Evolutionary conservation across 2,113 vertebrate species (phyloP), one percentile per base, ranked within the genome.

Genomic region (Acanthisitta chloris): DNA sequence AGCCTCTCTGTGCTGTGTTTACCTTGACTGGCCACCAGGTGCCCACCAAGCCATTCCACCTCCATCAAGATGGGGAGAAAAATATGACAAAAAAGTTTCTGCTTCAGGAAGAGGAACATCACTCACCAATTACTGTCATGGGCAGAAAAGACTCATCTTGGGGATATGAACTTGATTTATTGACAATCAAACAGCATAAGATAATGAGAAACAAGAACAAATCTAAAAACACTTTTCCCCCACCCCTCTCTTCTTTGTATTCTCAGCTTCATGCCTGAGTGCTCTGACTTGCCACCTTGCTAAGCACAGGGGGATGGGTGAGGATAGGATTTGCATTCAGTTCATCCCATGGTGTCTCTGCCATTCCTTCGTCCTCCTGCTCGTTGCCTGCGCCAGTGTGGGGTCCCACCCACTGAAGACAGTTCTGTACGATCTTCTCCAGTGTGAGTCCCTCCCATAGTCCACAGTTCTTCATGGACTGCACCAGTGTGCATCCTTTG

Each of bases 241-340:
- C 6, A 31, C 6, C 6, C 2, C n/a, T 58, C 5, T 15, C 4
- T 45, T 70, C 28, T 78, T 77, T 0, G 0, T 19, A 59, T 17
- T 17, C 14, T 78, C 28, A 64, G 0, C 17, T 69, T 88, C 26
- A 46, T 12, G 59, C 14, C 33, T 64, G 29, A 24, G 6, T 43
- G 42, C 21, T 78, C 38, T 81, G 4, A 6, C 1, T 59, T 36
- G 9, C 7, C 1, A 0, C n/a, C 11, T n/a, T 0, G 0, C 1
- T 25, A 23, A 69, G 17, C 9, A 0, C 34, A 59, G 17, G 34
- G 26, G 7, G 2, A 9, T 7, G 34, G 1, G 8, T 6, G 4
- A 2, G 2, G 8, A 11, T n/a, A 17, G 5, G 6, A 3, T 10
- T 84, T 70, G 16, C 14, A 14, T 72, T 73, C 33, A 8, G 29